These are phyloP conservation scores for Chaenocephalus aceratus DNA, from an alignment of 2,113 vertebrate species.

Conservation along the genomic window DNA sequence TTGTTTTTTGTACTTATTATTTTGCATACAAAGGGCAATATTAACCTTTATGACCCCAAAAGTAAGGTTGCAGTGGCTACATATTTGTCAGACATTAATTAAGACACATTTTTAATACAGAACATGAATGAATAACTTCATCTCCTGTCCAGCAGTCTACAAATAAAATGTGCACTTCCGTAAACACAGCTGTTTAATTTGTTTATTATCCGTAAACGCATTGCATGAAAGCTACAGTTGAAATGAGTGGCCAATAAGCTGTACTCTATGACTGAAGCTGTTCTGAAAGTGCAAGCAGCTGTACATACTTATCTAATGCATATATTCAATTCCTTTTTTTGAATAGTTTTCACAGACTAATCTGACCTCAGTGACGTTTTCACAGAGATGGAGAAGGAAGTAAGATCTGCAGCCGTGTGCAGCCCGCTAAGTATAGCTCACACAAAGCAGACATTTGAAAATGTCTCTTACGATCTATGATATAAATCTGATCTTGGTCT, in stretches of 20 bases:
- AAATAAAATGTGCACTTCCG: background rate
- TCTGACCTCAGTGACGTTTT: slow-evolving; percentile 11
- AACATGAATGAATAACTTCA: background rate
- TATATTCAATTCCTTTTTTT: slow-evolving; percentile 18
- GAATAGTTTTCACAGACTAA: background rate
- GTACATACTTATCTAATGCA: background rate
- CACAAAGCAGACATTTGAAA: background rate
- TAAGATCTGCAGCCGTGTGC: background rate
- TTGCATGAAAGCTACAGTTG: background rate
- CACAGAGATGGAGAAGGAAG: slow-evolving; percentile 33
- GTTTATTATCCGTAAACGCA: background rate
- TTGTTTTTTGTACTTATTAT: background rate
- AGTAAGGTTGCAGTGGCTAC: background rate
- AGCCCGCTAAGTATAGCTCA: background rate
- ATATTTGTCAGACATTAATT: background rate
- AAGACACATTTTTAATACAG: background rate
- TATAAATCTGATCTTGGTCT: background rate
- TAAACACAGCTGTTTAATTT: background rate
- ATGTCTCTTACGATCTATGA: background rate
- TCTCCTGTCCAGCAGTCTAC: background rate
- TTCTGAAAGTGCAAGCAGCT: background rate
- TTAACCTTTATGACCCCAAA: background rate
- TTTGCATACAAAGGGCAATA: too few species aligned
- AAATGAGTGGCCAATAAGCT: background rate
- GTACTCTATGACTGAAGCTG: background rate